A percentile compares a stretch with the other conserved stretches of the same genome.
These are phyloP conservation scores for Drosophila tristis DNA, from an alignment of 1,140 invertebrate species.

Conservation along the genomic window DNA sequence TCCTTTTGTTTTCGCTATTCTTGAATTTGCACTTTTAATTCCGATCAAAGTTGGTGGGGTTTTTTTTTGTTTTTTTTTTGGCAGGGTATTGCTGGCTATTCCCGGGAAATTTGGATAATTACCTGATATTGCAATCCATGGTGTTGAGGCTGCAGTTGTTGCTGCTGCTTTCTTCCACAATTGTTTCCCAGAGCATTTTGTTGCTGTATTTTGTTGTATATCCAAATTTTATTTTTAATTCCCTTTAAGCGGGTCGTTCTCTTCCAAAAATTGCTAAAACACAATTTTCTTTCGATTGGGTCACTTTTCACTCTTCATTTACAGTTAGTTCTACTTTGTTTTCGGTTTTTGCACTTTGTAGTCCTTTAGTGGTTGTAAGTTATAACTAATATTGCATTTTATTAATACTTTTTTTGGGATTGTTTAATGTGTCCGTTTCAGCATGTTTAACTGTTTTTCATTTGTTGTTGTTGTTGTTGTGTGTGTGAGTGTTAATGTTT, in stretches of 20 bases:
- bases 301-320: constrained; percentile 61
- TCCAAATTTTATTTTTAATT: constrained; percentile 28
- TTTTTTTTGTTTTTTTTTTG: not conserved
- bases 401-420: constrained; percentile 14
- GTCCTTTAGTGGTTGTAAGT: constrained; percentile 58
- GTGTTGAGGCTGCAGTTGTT: not conserved
- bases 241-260: constrained; percentile 2
- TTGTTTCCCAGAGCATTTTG: constrained; percentile 83
- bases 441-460: constrained; percentile 54
- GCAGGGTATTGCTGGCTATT: constrained; percentile 44
- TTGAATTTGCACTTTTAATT: constrained; percentile 62
- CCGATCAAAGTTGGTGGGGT: not conserved
- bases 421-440: constrained; percentile 66
- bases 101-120: constrained; percentile 55
- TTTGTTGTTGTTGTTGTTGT: constrained; percentile 42
- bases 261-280: constrained; percentile 78
- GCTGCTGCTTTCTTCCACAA: constrained; percentile 75
- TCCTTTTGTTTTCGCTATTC: constrained; percentile 11
- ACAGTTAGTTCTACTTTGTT: constrained; percentile 49
- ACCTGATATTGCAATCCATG: constrained; percentile 82
- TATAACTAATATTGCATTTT: constrained; percentile 75
- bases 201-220: constrained; percentile 26
- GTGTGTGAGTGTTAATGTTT: constrained; percentile 32
- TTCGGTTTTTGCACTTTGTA: constrained; percentile 55
- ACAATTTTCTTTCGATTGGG: constrained; percentile 67